A percentile compares a stretch with the other conserved stretches of the same genome.
phyloP scores from a whole-genome alignment of 37 sponge, comb jelly and placozoan genomes.

The Agelas oroides region DNA sequence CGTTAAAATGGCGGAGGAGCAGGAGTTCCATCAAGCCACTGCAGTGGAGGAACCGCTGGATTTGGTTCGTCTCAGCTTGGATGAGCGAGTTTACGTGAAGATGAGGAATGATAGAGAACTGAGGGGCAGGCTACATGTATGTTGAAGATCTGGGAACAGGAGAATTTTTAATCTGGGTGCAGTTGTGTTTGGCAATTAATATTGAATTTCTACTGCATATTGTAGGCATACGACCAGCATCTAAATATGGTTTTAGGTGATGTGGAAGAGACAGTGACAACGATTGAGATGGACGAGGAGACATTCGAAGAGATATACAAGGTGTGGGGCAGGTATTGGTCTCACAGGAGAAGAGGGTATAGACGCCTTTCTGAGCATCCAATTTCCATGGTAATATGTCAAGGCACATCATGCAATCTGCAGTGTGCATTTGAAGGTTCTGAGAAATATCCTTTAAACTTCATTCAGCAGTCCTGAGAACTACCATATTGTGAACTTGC shows the following conservation, averaged over 20 bases:
- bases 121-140: constrained; percentile 90
- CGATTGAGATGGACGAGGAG: constrained; percentile 96
- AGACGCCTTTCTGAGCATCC: no score
- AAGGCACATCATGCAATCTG: no score
- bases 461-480: no score
- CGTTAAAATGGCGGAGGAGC: constrained; percentile 25
- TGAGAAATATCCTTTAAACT: no score
- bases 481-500: no score
- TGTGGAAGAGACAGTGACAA: constrained; percentile 97
- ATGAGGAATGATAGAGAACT: constrained; percentile 97
- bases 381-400: no score
- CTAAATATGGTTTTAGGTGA: constrained; percentile 98
- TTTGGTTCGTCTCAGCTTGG: constrained; percentile 91
- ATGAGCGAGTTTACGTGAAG: constrained; percentile 95
- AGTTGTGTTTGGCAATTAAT: no score
- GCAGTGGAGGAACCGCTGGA: constrained; percentile 96
- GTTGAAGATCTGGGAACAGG: not conserved
- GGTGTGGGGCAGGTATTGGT: no score
- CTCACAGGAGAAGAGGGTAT: no score
- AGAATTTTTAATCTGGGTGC: no score
- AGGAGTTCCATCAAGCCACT: not conserved
- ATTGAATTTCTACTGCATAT: not conserved
- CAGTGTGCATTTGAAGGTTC: no score
- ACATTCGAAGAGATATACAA: constrained; percentile 97
- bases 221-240: constrained; percentile 97